Percentiles rank a stretch among this genome's conserved stretches.
These are phyloP conservation scores for Auanema sp. DNA, from an alignment of 2,888 invertebrate genomes.

Conservation along the genomic window DNA sequence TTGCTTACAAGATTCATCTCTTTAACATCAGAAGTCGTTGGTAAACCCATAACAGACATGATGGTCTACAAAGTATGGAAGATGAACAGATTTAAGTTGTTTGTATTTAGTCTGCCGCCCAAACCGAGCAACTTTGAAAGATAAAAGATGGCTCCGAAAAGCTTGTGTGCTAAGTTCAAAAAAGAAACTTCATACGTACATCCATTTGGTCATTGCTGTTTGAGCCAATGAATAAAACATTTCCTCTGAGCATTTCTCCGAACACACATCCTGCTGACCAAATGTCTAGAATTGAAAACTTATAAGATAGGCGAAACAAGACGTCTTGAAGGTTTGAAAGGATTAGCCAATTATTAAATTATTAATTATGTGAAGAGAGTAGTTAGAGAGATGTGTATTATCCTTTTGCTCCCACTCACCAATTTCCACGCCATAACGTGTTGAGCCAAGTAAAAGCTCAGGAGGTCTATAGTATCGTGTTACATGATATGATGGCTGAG, in stretches of 20 bases:
- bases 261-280: slow-evolving; percentile 51
- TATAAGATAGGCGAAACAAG: neutral
- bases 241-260: slow-evolving; percentile 40
- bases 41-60: slow-evolving; percentile 22
- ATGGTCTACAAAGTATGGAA: too few species aligned
- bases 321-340: slow-evolving; percentile 1
- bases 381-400: neutral
- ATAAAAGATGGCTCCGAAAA: too few species aligned
- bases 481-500: slow-evolving; percentile 47
- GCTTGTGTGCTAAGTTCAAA: too few species aligned
- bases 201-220: slow-evolving; percentile 32
- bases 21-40: slow-evolving; percentile 23
- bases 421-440: slow-evolving; percentile 95
- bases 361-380: slow-evolving; percentile 1
- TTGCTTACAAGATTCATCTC: slow-evolving; percentile 13
- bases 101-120: too few species aligned
- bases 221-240: slow-evolving; percentile 36
- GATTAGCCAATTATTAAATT: neutral
- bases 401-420: slow-evolving; percentile 73
- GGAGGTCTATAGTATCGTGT: slow-evolving; percentile 72
- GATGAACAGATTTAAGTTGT: too few species aligned
- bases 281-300: slow-evolving; percentile 35
- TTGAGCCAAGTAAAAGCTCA: slow-evolving; percentile 57
- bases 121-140: too few species aligned
- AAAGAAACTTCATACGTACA: neutral